Conservation (phyloP, 37 sponge, comb jelly and placozoan genomes). For the Crambe crambe region DNA sequence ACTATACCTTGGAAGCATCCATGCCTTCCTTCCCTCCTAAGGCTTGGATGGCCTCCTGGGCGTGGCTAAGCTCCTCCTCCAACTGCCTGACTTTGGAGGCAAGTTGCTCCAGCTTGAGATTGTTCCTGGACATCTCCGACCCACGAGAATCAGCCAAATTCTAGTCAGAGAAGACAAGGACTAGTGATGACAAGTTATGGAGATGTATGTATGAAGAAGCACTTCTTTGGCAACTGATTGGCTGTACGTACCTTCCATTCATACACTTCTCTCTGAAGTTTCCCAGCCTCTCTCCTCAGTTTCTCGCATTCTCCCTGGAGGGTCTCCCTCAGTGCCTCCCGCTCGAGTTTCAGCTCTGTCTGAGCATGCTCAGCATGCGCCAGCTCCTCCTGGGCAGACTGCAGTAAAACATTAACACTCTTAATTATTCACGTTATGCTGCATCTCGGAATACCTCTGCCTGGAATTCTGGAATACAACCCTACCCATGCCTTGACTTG, state of each 20-base stretch:
- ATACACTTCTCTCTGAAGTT: neutral
- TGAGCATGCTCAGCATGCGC: neutral
- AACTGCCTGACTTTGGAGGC: neutral
- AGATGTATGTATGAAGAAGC: no score
- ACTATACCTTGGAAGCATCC: neutral
- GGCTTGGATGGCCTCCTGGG: neutral
- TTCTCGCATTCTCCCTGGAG: neutral
- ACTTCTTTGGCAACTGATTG: no score
- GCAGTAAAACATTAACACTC: no score
- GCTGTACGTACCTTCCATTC: neutral
- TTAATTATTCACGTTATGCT: no score
- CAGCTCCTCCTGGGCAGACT: neutral
- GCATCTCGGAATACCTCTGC: no score
- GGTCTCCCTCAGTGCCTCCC: neutral
- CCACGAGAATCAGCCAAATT: neutral
- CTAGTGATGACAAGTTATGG: neutral
- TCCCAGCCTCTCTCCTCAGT: neutral
- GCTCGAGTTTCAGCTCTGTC: neutral
- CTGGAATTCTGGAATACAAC: no score
- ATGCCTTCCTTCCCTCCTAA: neutral
- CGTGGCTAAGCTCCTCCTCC: neutral
- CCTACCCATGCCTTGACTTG: no score
- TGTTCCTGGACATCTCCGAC: no score
- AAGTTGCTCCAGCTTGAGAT: neutral
- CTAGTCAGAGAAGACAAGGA: neutral